These are phyloP conservation scores for Rhaphigaster nebulosa DNA, from an alignment of 2,888 invertebrate genomes.

Conservation along the genomic window DNA sequence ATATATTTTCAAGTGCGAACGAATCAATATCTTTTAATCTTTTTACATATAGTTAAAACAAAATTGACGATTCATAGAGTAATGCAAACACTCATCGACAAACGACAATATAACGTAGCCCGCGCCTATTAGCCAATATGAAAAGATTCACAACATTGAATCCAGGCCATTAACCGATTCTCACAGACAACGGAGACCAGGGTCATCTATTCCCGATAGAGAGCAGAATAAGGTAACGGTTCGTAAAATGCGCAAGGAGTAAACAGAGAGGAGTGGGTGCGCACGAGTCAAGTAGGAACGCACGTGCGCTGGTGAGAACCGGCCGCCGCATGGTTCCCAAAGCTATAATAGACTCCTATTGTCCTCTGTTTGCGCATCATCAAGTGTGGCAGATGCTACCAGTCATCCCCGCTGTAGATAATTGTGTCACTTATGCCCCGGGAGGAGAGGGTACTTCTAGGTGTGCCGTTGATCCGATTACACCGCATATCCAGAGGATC, in stretches of 20 bases:
- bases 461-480: constrained; percentile 4
- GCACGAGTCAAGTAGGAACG: constrained; percentile 34
- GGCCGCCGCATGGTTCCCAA: constrained; percentile 11
- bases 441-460: not conserved
- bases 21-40: not conserved
- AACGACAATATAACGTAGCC: not conserved
- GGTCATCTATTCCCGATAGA: not conserved
- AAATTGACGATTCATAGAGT: not conserved
- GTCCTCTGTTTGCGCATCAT: constrained; percentile 52
- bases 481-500: constrained; percentile 20
- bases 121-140: not conserved
- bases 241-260: constrained; percentile 37
- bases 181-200: not conserved
- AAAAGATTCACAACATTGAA: constrained; percentile 19
- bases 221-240: constrained; percentile 44
- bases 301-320: constrained; percentile 46
- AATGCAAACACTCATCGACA: not conserved
- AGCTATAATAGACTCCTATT: constrained; percentile 52
- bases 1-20: not conserved
- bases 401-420: constrained; percentile 38
- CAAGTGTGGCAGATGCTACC: constrained; percentile 54
- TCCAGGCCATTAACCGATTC: constrained; percentile 23
- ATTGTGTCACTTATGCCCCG: constrained; percentile 6
- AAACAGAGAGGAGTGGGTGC: constrained; percentile 23
- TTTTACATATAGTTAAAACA: not conserved